These are phyloP conservation scores for Calliopsis andreniformis DNA, from an alignment of 1,140 invertebrate species.

Conservation along the genomic window DNA sequence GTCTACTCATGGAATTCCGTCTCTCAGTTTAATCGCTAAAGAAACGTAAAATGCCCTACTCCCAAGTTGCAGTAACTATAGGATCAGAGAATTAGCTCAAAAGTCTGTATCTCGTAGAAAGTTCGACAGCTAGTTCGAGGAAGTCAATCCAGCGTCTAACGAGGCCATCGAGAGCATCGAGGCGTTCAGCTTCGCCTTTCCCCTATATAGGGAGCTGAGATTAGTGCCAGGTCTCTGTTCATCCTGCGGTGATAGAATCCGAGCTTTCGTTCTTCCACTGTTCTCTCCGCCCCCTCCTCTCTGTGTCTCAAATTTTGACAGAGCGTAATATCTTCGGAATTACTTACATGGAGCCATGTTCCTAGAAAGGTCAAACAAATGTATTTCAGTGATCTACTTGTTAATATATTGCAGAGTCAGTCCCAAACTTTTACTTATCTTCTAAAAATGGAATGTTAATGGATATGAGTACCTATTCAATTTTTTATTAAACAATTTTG, in stretches of 20 bases:
- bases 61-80: constrained; percentile 31
- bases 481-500: too few relatives aligned
- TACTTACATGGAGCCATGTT: too few relatives aligned
- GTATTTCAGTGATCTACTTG: too few relatives aligned
- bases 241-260: constrained; percentile 39
- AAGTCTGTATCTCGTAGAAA: constrained; percentile 57
- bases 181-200: constrained; percentile 24
- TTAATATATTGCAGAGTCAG: too few relatives aligned
- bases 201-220: constrained; percentile 28
- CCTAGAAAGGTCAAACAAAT: too few relatives aligned
- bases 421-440: too few relatives aligned
- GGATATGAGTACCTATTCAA: too few relatives aligned
- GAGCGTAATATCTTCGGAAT: too few relatives aligned
- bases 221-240: constrained; percentile 42
- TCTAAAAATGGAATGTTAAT: too few relatives aligned
- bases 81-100: constrained; percentile 47
- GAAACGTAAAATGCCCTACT: constrained; percentile 38
- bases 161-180: constrained; percentile 54
- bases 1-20: background rate
- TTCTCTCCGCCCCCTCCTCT: background rate
- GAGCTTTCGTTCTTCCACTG: background rate
- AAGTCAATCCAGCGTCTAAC: constrained; percentile 62
- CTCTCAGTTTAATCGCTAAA: background rate
- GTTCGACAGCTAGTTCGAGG: constrained; percentile 54
- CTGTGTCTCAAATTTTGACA: background rate